phyloP scores from a whole-genome alignment of 2,797 vertebrate species.

The Semaprochilodus insignis region DNA sequence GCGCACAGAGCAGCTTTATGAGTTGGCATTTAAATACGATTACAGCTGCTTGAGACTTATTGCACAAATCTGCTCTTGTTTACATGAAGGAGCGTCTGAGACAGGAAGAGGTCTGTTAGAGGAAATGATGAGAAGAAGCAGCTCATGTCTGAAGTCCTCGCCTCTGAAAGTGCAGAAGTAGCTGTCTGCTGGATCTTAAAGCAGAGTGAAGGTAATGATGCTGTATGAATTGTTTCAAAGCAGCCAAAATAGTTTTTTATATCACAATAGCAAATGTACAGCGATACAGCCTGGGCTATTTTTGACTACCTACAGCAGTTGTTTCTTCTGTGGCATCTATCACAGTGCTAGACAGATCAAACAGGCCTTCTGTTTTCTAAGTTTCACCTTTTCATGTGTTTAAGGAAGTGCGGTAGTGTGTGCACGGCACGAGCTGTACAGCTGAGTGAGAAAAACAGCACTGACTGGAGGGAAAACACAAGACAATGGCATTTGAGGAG shows the following conservation, averaged over 20 bases:
- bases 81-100: slow-evolving; percentile 44
- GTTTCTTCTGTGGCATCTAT: background rate
- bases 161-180: background rate
- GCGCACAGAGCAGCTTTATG: background rate
- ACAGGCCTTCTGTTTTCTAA: background rate
- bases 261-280: background rate
- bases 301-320: background rate
- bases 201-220: background rate
- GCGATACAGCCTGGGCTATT: background rate
- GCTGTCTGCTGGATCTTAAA: background rate
- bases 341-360: background rate
- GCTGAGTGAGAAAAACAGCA: background rate
- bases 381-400: background rate
- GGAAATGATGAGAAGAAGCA: slow-evolving; percentile 54
- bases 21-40: background rate
- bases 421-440: background rate
- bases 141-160: slow-evolving; percentile 18
- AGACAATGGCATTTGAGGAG: background rate
- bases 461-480: background rate
- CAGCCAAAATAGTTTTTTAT: background rate
- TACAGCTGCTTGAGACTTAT: slow-evolving; percentile 6
- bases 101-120: slow-evolving; percentile 59
- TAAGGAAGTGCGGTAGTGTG: background rate
- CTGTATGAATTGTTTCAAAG: background rate
- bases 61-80: slow-evolving; percentile 36